These are phyloP conservation scores for Aplidium turbinatum DNA, from an alignment of 23 tunicate species.

Conservation along the genomic window DNA sequence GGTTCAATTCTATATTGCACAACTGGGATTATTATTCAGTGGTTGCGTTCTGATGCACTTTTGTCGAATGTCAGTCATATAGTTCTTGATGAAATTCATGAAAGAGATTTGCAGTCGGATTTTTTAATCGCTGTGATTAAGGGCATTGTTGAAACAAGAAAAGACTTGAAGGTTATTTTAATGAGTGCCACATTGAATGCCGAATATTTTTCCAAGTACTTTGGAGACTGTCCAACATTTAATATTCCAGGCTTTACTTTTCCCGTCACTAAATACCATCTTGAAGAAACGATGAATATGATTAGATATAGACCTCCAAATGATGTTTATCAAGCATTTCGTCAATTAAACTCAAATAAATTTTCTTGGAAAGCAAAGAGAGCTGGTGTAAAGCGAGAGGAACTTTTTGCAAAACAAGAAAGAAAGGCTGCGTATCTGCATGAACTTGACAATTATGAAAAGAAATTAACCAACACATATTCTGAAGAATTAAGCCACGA, in stretches of 20 bases:
- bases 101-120: constrained; percentile 78
- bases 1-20: constrained; percentile 82
- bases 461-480: constrained; percentile 4
- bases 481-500: constrained; percentile 27
- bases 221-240: constrained; percentile 52
- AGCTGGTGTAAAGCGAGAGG: neutral
- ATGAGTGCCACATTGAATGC: constrained; percentile 94
- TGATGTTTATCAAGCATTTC: constrained; percentile 18
- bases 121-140: constrained; percentile 67
- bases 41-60: constrained; percentile 63
- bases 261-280: constrained; percentile 47
- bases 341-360: neutral
- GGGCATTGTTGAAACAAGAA: constrained; percentile 36
- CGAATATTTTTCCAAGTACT: constrained; percentile 65
- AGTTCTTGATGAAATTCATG: constrained; percentile 85
- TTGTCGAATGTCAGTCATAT: constrained; percentile 62
- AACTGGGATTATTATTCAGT: constrained; percentile 75
- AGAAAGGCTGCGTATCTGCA: constrained; percentile 7
- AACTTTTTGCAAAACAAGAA: neutral
- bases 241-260: constrained; percentile 85
- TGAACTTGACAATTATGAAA: constrained; percentile 12
- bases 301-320: constrained; percentile 40
- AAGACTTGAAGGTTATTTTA: constrained; percentile 68
- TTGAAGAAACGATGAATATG: constrained; percentile 64
- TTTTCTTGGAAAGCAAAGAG: no score